These are phyloP conservation scores for Microtus ochrogaster DNA, from an alignment of 2,113 vertebrate genomes.

Conservation along the genomic window DNA sequence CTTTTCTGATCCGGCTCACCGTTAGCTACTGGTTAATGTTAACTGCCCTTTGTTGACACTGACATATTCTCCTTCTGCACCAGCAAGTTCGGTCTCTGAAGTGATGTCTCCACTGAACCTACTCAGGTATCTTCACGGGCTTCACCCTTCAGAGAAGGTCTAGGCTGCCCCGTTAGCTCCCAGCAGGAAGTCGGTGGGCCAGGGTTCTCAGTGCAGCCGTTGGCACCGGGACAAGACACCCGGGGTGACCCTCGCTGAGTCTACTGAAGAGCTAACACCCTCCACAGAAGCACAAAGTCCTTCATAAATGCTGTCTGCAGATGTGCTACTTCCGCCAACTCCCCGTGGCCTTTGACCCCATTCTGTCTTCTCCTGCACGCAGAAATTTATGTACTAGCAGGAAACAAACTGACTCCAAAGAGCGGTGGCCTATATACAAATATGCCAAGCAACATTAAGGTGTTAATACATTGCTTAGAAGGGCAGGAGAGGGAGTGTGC, in stretches of 20 bases:
- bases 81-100: too few species aligned
- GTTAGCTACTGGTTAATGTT: not conserved
- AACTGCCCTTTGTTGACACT: not conserved
- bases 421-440: too few species aligned
- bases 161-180: not conserved
- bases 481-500: not conserved
- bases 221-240: rapidly evolving
- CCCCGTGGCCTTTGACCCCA: not conserved
- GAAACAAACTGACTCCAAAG: not conserved
- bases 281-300: not conserved
- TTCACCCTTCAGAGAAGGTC: not conserved
- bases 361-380: not conserved
- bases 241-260: rapidly evolving
- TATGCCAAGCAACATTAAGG: not conserved
- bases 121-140: not conserved
- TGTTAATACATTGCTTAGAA: not conserved
- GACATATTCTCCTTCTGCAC: too few species aligned
- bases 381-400: not conserved
- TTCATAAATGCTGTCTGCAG: too few species aligned
- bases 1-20: not conserved
- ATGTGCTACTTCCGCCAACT: not conserved
- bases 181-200: not conserved
- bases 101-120: not conserved
- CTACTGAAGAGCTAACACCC: not conserved
- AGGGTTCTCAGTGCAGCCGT: not conserved